Evolutionary conservation across 2,888 invertebrate genomes (phyloP).

Genomic region (Eupsilia transversa): DNA sequence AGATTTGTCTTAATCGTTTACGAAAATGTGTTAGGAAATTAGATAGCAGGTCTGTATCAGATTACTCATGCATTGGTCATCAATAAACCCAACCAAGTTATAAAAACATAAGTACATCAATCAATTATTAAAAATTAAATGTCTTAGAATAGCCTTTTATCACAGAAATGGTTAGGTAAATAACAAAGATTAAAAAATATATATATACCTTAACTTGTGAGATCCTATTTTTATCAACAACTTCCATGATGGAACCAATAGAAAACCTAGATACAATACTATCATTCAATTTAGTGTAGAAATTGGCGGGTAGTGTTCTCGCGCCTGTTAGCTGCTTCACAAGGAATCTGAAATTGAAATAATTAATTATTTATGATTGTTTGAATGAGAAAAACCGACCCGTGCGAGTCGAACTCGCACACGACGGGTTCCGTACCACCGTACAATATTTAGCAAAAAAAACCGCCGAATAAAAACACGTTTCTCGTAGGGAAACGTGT

Average conservation of each 20-base stretch:
- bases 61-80: constrained; percentile 1
- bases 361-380: background rate
- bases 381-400: background rate
- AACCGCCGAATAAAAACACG: no score
- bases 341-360: constrained; percentile 91
- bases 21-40: no score
- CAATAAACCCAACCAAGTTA: background rate
- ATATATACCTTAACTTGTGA: constrained; percentile 94
- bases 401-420: no score
- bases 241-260: constrained; percentile 96
- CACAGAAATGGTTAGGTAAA: background rate
- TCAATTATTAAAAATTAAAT: background rate
- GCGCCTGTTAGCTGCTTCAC: constrained; percentile 98
- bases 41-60: background rate
- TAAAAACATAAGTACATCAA: background rate
- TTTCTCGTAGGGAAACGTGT: no score
- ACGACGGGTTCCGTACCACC: no score
- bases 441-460: no score
- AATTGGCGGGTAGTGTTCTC: constrained; percentile 98
- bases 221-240: constrained; percentile 98
- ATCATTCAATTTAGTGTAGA: constrained; percentile 96
- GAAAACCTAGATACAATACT: constrained; percentile 96
- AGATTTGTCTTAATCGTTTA: no score
- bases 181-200: background rate
- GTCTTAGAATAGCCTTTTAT: background rate